Evolutionary conservation across 2,113 vertebrate species (phyloP), one percentile per base, ranked within the genome.

Genomic region (Macquaria ambigua): DNA sequence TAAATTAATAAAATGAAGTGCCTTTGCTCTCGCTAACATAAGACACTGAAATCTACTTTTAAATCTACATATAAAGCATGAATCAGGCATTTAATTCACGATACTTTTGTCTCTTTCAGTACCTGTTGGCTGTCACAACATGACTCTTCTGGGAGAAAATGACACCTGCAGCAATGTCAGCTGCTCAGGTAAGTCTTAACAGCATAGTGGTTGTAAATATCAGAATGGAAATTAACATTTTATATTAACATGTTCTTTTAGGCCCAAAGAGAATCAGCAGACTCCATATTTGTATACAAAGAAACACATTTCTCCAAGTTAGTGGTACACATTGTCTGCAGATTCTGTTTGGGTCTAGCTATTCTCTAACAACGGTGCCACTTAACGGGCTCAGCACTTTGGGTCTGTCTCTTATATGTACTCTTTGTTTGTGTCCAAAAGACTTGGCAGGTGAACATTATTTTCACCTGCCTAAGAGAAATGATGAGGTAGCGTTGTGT

Each of bases 161-260:
- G 15, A 1, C 0, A 78, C 43, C 78, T 95, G 94, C 86, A 34
- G 0, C 16, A 84, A 86, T 1, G 14, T 0, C 0, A 87, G 2
- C 63, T 95, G 94, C 79, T 4, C 67, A 1, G 82, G 94, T 95
- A 82, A 79, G 92, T 82, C 55, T 34, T 31, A 53, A 25, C 34
- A 11, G n/a, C 10, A 2, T 5, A 25, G 4, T 48, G 1, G 23
- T 61, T 7, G 6, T 37, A 67, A 53, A 79, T 31, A 11, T 34
- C n/a, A 18, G 23, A 46, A 6, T 3, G 16, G 16, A 72, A 69
- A 61, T 41, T 31, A 83, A 82, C 68, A 56, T 59, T 89, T 77
- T 37, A 8, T 4, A 28, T 77, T 84, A 79, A 81, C 55, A 61
- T 61, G 8, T 50, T 71, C 20, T 69, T 81, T 58, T 28, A 48